Conservation (phyloP, 2,113 vertebrate genomes). For the Neofelis nebulosa region DNA sequence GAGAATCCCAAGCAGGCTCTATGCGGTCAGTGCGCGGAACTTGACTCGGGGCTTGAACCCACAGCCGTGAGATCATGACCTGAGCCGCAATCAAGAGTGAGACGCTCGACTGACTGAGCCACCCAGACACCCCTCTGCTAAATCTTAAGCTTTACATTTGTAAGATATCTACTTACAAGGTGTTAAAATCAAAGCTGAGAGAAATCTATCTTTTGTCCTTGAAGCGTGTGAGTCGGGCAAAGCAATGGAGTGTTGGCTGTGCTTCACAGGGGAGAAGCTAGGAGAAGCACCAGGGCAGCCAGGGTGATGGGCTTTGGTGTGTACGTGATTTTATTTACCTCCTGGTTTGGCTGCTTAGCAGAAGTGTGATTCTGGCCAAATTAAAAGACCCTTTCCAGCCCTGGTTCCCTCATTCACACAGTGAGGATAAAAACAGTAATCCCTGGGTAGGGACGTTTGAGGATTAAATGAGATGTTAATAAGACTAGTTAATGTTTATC, state of each 20-base stretch:
- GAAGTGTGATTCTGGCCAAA: neutral
- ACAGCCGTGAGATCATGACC: no score
- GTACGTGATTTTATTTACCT: rapidly evolving
- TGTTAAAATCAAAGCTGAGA: neutral
- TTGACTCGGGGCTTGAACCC: no score
- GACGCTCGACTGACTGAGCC: no score
- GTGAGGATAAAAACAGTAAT: neutral
- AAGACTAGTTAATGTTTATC: no score
- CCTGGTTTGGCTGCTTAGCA: neutral
- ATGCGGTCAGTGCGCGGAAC: no score
- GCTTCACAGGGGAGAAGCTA: neutral
- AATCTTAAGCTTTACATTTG: neutral
- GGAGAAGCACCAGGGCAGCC: rapidly evolving
- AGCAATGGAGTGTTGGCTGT: neutral
- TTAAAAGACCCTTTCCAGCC: neutral
- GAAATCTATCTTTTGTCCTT: neutral
- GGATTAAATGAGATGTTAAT: neutral
- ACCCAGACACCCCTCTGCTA: neutral
- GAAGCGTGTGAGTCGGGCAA: neutral
- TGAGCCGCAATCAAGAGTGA: no score
- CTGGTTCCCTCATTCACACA: neutral
- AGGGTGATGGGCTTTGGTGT: rapidly evolving
- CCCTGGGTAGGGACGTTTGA: neutral
- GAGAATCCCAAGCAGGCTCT: no score
- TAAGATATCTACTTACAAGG: neutral